Evolutionary conservation across 1,140 invertebrate species (phyloP), one percentile per base, ranked within the genome.

Genomic region (Eupeodes corollae): DNA sequence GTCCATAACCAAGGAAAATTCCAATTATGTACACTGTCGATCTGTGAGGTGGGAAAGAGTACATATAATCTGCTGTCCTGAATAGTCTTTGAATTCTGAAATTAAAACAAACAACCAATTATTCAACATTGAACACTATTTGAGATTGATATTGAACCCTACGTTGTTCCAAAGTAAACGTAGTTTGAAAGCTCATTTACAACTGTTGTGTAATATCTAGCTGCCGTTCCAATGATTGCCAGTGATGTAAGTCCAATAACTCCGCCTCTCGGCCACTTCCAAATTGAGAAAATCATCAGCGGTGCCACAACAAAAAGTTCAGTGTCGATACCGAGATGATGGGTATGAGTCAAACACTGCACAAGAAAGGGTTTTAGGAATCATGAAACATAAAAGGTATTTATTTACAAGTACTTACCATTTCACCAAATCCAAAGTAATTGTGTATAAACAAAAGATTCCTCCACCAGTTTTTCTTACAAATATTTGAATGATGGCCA

Each of bases 311-410:
- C 61, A 58, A 88, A 90, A 12, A 91, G 71, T 69, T 90, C 86
- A 46, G 85, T 88, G 56, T 92, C 88, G 55, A 90, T 89, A 10
- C 87, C 86, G 46, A 91, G 44, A 50, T 84, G 81, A 61, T 84
- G 81, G 0, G 80, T 84, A 46, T 84, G 80, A 1, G 80, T 83
- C 14, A 83, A 58, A 55, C 82, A 84, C 79, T 80, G 55, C 21
- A 72, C 30, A 38, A 30, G 35, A 38, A 14, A 14, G n/a, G n/a
- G 35, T 14, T 38, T 3, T 38, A 11, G 6, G 16, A 38, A 14
- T 5, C 16, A 5, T 38, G 11, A 5, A 5, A 16, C n/a, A 38
- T 5, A 38, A n/a, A n/a, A n/a, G n/a, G n/a, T n/a, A n/a, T n/a
- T n/a, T 38, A 6, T n/a, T 3, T 14, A 3, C 16, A n/a, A 10